phyloP scores from a whole-genome alignment of 2,797 vertebrate species.

The Oryzias sinensis region DNA sequence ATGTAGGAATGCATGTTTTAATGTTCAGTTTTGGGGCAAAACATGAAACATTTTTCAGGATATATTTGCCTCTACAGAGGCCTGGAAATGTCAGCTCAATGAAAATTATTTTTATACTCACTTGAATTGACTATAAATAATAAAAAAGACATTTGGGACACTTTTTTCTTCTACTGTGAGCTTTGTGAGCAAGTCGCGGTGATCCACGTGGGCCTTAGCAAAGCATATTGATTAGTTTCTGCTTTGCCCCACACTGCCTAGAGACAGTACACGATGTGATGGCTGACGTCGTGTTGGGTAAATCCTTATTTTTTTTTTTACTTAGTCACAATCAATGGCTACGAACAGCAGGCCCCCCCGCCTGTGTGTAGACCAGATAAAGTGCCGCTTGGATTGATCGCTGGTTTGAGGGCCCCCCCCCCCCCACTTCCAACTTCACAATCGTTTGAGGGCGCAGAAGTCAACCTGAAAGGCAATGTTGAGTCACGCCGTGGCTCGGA shows the following conservation, averaged over 20 bases:
- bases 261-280: slow-evolving; percentile 43
- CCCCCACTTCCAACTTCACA: too few relatives aligned
- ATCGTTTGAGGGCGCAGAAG: too few relatives aligned
- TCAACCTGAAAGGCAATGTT: too few relatives aligned
- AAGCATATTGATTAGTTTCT: slow-evolving; percentile 49
- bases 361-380: too few relatives aligned
- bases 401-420: too few relatives aligned
- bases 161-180: background rate
- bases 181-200: slow-evolving; percentile 10
- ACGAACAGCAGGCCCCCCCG: slow-evolving; percentile 17
- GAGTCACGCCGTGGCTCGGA: too few relatives aligned
- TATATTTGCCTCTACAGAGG: slow-evolving; percentile 27
- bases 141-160: background rate
- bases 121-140: slow-evolving; percentile 20
- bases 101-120: slow-evolving; percentile 29
- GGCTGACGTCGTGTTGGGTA: slow-evolving; percentile 46
- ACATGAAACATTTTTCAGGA: slow-evolving; percentile 17
- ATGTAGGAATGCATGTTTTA: slow-evolving; percentile 19
- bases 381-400: too few relatives aligned
- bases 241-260: slow-evolving; percentile 34
- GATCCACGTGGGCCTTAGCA: slow-evolving; percentile 3
- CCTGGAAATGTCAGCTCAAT: slow-evolving; percentile 6
- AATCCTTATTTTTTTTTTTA: slow-evolving; percentile 30
- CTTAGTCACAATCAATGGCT: slow-evolving; percentile 34
- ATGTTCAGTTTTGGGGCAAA: slow-evolving; percentile 22